phyloP scores from a whole-genome alignment of 2,797 vertebrate species.

The Aeoliscus strigatus region DNA sequence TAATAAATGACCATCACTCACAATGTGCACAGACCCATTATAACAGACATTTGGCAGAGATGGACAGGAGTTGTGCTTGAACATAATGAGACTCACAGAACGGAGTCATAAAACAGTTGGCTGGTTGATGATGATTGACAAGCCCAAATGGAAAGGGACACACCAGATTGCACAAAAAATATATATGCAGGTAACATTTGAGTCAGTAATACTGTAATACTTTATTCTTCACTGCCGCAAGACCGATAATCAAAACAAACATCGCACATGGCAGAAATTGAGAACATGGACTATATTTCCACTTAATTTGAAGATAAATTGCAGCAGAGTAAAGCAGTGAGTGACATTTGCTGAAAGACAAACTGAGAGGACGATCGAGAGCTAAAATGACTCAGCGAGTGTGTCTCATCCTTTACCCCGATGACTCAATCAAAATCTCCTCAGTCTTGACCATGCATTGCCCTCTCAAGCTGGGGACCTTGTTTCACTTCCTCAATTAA shows the following conservation, averaged over 20 bases:
- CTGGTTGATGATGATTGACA: constrained; percentile 34
- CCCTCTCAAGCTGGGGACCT: constrained; percentile 55
- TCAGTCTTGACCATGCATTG: constrained; percentile 59
- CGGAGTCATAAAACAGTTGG: constrained; percentile 11
- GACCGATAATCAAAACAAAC: not conserved
- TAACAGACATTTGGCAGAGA: constrained; percentile 9
- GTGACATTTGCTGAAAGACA: constrained; percentile 15
- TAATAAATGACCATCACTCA: constrained; percentile 12
- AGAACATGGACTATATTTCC: constrained; percentile 5
- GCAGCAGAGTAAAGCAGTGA: not conserved
- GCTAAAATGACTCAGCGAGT: too few relatives aligned
- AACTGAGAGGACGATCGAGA: constrained; percentile 18
- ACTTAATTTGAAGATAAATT: constrained; percentile 1
- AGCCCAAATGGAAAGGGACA: constrained; percentile 25
- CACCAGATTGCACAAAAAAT: constrained; percentile 10
- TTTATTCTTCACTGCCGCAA: constrained; percentile 12
- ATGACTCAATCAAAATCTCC: constrained; percentile 65
- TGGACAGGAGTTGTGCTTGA: constrained; percentile 7
- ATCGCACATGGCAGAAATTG: constrained; percentile 1
- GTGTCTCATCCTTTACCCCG: constrained; percentile 54
- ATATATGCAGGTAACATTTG: constrained; percentile 6
- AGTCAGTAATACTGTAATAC: too few relatives aligned
- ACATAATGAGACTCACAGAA: constrained; percentile 17
- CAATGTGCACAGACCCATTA: constrained; percentile 3
- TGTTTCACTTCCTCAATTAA: constrained; percentile 74